Evolutionary conservation across 2,888 invertebrate species (phyloP).

Genomic region (Caenorhabditis sp.): DNA sequence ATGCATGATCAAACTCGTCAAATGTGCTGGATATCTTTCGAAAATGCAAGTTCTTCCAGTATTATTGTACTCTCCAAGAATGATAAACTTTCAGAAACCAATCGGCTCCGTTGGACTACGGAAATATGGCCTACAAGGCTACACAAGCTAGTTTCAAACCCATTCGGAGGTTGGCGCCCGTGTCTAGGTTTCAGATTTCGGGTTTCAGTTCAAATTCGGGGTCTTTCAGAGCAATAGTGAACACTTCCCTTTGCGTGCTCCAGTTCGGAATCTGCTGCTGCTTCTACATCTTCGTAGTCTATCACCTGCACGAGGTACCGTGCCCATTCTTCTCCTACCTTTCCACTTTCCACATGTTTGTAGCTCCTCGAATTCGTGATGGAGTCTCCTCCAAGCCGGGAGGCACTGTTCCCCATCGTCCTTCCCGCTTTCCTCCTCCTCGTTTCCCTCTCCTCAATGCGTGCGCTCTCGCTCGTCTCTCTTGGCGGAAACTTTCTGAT

Average conservation of each 20-base stretch:
- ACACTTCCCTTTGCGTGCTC: slow-evolving; percentile 68
- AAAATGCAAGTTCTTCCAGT: slow-evolving; percentile 63
- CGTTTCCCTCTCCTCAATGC: slow-evolving; percentile 51
- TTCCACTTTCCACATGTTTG: neutral
- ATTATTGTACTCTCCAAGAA: neutral
- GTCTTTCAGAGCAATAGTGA: slow-evolving; percentile 71
- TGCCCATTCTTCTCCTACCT: neutral
- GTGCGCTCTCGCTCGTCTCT: slow-evolving; percentile 70
- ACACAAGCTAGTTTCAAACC: slow-evolving; percentile 69
- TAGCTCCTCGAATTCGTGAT: slow-evolving; percentile 51
- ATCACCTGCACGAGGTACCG: slow-evolving; percentile 71
- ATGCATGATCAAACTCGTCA: slow-evolving; percentile 77
- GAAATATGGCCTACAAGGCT: slow-evolving; percentile 79
- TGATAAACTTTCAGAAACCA: slow-evolving; percentile 65
- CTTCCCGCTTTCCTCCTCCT: slow-evolving; percentile 53
- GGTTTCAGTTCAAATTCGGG: neutral
- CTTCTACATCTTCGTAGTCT: slow-evolving; percentile 74
- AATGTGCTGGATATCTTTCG: slow-evolving; percentile 73
- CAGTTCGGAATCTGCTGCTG: slow-evolving; percentile 78
- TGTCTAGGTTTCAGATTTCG: slow-evolving; percentile 56
- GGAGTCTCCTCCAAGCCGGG: slow-evolving; percentile 32
- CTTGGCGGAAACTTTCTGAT: slow-evolving; percentile 74
- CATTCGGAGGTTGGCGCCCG: slow-evolving; percentile 61
- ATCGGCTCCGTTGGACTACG: slow-evolving; percentile 79
- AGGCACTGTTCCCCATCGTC: slow-evolving; percentile 49